Evolutionary conservation across 2,888 invertebrate genomes (phyloP).

Genomic region (Mesorhabditis spiculigera): DNA sequence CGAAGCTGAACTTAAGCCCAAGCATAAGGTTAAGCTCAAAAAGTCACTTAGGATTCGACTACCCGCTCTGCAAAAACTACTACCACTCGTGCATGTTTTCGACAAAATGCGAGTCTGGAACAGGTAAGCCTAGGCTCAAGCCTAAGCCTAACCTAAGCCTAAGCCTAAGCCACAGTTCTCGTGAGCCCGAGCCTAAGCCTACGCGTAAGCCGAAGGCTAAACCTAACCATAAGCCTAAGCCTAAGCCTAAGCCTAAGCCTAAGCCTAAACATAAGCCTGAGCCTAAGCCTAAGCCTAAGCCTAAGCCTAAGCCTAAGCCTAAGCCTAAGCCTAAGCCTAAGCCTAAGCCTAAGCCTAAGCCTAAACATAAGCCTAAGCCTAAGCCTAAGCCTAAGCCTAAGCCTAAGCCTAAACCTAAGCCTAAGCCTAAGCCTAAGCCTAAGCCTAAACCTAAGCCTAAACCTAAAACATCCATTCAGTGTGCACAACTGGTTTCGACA

Average conservation of each 20-base stretch:
- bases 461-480: conserved; percentile 11
- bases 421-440: neutral
- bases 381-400: neutral
- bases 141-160: neutral
- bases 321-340: neutral
- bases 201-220: neutral
- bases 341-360: conserved; percentile 1
- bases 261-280: too few relatives aligned
- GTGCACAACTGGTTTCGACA: conserved; percentile 31
- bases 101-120: conserved; percentile 30
- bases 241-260: conserved; percentile 5
- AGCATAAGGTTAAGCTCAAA: neutral
- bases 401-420: neutral
- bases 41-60: neutral
- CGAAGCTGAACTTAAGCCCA: neutral
- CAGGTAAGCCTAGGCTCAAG: neutral
- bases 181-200: neutral
- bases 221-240: neutral
- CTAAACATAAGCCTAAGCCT: neutral
- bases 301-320: neutral
- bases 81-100: conserved; percentile 40
- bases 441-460: neutral
- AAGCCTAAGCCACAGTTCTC: neutral
- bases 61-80: conserved; percentile 32
- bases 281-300: neutral